phyloP scores from a whole-genome alignment of 2,888 invertebrate genomes.

The Acleris sparsana region DNA sequence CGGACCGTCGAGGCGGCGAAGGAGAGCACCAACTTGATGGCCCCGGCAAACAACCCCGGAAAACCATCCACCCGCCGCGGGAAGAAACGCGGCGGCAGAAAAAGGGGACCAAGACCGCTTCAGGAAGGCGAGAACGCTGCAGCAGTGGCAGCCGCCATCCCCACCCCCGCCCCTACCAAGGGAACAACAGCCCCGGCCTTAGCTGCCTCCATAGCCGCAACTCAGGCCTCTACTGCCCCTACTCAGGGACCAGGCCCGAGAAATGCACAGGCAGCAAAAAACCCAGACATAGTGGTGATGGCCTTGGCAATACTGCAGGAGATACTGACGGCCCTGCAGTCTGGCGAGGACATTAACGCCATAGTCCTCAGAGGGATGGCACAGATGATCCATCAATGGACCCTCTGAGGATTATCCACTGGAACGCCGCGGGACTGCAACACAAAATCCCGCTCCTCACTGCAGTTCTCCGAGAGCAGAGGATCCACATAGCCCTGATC shows the following conservation, averaged over 20 bases:
- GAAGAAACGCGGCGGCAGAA: not conserved
- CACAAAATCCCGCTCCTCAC: no score
- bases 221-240: no score
- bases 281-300: no score
- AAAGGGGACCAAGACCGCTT: no score
- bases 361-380: not conserved
- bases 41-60: conserved; percentile 1
- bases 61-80: conserved; percentile 2
- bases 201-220: not conserved
- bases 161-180: not conserved
- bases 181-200: not conserved
- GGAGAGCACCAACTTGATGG: not conserved
- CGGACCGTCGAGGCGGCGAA: not conserved
- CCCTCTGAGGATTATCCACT: no score
- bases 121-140: not conserved
- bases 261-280: not conserved
- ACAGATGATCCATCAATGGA: not conserved
- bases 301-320: not conserved
- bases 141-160: not conserved
- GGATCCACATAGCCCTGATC: no score
- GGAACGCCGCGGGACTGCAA: no score
- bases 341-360: not conserved
- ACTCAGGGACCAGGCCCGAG: not conserved
- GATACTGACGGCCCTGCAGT: not conserved
- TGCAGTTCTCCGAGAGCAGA: no score